Base-by-base conservation (phyloP, 2,113 vertebrate genomes). In the Holacanthus passer region DNA sequence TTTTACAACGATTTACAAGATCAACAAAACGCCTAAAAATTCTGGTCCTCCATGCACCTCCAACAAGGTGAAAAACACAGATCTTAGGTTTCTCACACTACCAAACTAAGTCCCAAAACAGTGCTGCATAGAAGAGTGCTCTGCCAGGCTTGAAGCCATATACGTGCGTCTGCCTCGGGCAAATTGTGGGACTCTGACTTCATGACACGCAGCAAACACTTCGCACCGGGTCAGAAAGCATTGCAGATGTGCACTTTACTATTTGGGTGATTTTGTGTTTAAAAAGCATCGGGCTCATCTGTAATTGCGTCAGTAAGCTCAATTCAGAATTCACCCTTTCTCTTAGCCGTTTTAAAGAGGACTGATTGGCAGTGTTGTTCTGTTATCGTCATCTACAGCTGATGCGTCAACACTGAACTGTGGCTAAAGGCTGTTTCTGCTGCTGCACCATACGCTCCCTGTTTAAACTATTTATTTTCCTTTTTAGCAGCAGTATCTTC, bases 41-140 rank as follows among this genome's bases (percentile, higher is more conserved):
- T 65, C 3, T 22, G 50, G 47, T 67, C 60, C 31, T 67, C 11
- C 5, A 45, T 79, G 27, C 48, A 55, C 55, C 50, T 66, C 24
- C 14, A 53, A 22, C 63, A 76, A 77, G 16, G n/a, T 73, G 22
- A 86, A 84, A 82, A 76, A 43, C 48, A 27, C n/a, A 64, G 58
- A 69, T 83, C n/a, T 62, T 24, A 17, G 31, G 7, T 81, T 85
- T 79, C 39, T 71, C 52, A 79, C 63, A 45, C 67, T 27, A 53
- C 39, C 29, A 70, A 53, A 77, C 62, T 43, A 79, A 89, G 81
- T 87, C 64, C 66, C 59, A 35, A 83, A 84, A 81, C 58, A 82
- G 32, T 37, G 64, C 53, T 2, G 43, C 48, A 72, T 27, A 69
- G 67, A 85, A 62, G 55, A 81, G 29, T 24, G 35, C 72, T 85